Base-by-base conservation (phyloP, 2,113 vertebrate species). In the Callopanchax toddi region DNA sequence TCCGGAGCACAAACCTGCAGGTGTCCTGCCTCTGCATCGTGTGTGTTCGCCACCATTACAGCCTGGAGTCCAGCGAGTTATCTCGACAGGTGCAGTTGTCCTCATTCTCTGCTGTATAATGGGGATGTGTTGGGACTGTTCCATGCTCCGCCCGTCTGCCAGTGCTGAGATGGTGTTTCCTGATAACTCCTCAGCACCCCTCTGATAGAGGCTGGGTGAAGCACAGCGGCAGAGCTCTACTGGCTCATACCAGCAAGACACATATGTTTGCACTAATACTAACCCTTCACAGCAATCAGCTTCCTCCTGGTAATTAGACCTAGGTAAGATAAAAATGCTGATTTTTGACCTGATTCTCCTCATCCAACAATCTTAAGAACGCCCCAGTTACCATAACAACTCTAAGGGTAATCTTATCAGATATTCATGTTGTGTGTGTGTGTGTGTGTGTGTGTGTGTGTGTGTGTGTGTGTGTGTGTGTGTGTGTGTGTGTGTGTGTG, bases 1-100 rank as follows among this genome's bases (percentile, higher is more conserved):
- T 54, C 1, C 1, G 22, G 20, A 57, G 34, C 59, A 32, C 13
- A 60, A 49, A 9, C 22, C 51, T 3, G 52, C 5, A 10, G 23
- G 43, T 44, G 40, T 42, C 32, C 36, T 21, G 43, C 17, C 61
- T 55, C 32, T 49, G 61, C 56, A n/a, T 39, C 6, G 16, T 68
- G 65, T 67, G 53, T 20, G 18, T 22, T 5, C 52, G 2, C 34
- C 49, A 25, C 40, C 34, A 5, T 40, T 18, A 3, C 3, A 26
- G 75, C 78, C 59, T 32, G 21, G 42, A 74, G 62, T 50, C 9
- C 1, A 18, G 20, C 2, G 48, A 32, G 63, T 83, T 89, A 88
- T 82, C 82, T 79, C 11, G 80, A 79, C 78, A 86, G 81, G 71
- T 73, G 77, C 79, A 62, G 75, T 74, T 76, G 83, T 84, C 72